A percentile compares a stretch with the other conserved stretches of the same genome.
These are phyloP conservation scores for Eurystomus glaucurus DNA, from an alignment of 2,797 vertebrate species.

Conservation along the genomic window DNA sequence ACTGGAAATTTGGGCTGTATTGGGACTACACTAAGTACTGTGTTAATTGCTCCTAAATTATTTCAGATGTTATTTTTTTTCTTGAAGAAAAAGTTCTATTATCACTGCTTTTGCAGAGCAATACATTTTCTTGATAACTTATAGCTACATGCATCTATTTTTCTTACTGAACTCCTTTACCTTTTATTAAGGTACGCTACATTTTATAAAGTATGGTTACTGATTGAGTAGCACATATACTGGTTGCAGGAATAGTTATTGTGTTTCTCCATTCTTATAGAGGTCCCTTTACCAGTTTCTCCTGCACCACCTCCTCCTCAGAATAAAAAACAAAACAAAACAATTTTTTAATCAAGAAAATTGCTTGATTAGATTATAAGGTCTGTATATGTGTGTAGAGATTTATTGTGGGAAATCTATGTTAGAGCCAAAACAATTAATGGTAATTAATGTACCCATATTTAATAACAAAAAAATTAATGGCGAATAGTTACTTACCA, in stretches of 20 bases:
- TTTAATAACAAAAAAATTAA: constrained; percentile 76
- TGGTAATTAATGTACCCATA: constrained; percentile 64
- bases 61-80: background rate
- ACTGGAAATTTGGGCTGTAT: background rate
- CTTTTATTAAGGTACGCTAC: background rate
- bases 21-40: background rate
- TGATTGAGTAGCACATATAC: background rate
- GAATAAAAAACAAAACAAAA: background rate
- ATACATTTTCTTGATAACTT: background rate
- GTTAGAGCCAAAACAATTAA: constrained; percentile 57
- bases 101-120: background rate
- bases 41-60: background rate
- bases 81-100: background rate
- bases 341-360: background rate
- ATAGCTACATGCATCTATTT: background rate
- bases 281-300: background rate
- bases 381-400: constrained; percentile 51
- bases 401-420: constrained; percentile 57
- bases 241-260: background rate
- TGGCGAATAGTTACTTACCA: constrained; percentile 48
- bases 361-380: constrained; percentile 70
- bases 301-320: background rate
- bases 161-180: background rate
- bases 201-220: background rate
- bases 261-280: background rate